Base-by-base conservation (phyloP, 2,113 vertebrate genomes). In the Poicephalus meyeri region DNA sequence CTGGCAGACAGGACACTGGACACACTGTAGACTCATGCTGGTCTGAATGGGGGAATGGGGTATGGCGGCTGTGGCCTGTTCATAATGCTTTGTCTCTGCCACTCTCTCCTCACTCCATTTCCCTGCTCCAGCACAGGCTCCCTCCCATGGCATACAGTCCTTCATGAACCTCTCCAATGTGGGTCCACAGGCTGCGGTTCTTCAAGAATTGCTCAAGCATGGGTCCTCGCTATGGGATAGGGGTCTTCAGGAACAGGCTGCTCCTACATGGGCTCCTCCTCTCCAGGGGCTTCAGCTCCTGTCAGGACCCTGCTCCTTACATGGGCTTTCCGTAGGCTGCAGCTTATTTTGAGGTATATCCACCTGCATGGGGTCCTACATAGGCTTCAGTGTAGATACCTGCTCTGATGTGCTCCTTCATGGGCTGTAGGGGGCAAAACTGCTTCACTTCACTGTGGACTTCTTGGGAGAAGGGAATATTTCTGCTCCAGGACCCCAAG, bases 111-210 rank as follows among this genome's bases (percentile, higher is more conserved):
- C 58, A 58, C 0, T 1, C 37, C 10, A 25, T 5, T 85, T 24
- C 39, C 33, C 39, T 56, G 35, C 81, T 73, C 86, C 65, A 66
- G 46, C 1, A 2, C 23, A 64, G 41, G 78, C 35, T 77, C 21
- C 16, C 25, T 81, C 26, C 46, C 37, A 31, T 5, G n/a, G 37
- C 35, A 50, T 15, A 11, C 33, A 61, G 20, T 24, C 52, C 39
- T 55, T 24, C 58, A 61, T 2, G 15, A 64, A 47, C 47, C 76
- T 18, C 47, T 86, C 29, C 50, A 71, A 0, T 0, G 2, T 4
- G 10, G 28, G 39, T 35, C 61, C 55, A 41, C 7, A 13, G 74
- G 65, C 58, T 88, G 41, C 35, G 47, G 41, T 42, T 83, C 91
- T 39, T 50, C 26, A 60, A 55, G 55, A 50, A 7, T 70, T 71